phyloP scores from a whole-genome alignment of 2,888 invertebrate genomes.

The Sthenelais limicola region DNA sequence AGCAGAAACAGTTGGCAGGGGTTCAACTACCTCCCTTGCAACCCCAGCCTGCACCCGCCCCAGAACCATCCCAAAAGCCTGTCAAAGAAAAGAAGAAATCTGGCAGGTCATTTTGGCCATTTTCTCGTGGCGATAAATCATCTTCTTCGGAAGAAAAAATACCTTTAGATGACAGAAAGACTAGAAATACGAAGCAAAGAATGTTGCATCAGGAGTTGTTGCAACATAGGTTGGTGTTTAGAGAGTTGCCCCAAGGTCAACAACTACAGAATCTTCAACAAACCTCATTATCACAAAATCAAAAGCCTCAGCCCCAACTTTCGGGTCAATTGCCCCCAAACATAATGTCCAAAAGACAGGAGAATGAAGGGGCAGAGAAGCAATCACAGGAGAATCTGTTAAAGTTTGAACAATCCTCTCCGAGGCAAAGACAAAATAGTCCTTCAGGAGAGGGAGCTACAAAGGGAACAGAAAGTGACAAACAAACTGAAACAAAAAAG shows the following conservation, averaged over 20 bases:
- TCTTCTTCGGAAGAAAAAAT: slow-evolving; percentile 23
- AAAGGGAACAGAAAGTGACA: no score
- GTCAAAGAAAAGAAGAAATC: slow-evolving; percentile 25
- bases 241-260: not conserved
- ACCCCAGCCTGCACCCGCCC: not conserved
- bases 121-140: slow-evolving; percentile 7
- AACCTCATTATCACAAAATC: not conserved
- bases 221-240: slow-evolving; percentile 22
- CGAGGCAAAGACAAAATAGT: no score
- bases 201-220: slow-evolving; percentile 24
- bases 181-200: not conserved
- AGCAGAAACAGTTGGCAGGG: slow-evolving; percentile 6
- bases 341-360: no score
- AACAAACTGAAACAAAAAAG: no score
- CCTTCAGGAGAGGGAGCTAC: no score
- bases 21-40: slow-evolving; percentile 1
- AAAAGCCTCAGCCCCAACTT: slow-evolving; percentile 5
- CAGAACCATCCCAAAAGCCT: not conserved
- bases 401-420: no score
- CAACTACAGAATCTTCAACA: not conserved
- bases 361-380: no score
- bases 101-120: slow-evolving; percentile 33
- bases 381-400: no score
- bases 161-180: not conserved
- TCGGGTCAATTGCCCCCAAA: slow-evolving; percentile 22